These are phyloP conservation scores for Hiodon tergisus DNA, from an alignment of 2,113 vertebrate species.

Conservation along the genomic window DNA sequence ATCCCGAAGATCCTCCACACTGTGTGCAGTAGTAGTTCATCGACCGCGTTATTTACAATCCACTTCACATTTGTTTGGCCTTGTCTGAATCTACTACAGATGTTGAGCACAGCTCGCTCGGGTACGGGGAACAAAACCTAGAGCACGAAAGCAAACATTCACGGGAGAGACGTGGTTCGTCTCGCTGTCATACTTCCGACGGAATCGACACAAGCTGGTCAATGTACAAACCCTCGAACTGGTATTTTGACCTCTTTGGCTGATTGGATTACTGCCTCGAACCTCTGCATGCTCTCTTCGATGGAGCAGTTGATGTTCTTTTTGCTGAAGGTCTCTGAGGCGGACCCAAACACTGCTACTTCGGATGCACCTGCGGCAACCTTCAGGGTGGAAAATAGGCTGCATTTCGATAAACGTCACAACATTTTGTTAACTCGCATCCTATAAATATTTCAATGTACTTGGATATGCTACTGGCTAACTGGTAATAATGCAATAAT, in stretches of 20 bases:
- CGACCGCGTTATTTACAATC: slow-evolving; percentile 34
- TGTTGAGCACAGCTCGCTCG: slow-evolving; percentile 30
- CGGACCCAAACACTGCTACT: slow-evolving; percentile 87
- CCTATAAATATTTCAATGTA: too few relatives aligned
- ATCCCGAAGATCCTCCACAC: slow-evolving; percentile 20
- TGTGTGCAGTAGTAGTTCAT: slow-evolving; percentile 26
- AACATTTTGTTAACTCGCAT: not conserved
- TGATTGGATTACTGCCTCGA: slow-evolving; percentile 73
- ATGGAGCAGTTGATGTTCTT: slow-evolving; percentile 91
- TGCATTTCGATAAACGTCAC: not conserved
- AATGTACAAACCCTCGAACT: slow-evolving; percentile 75
- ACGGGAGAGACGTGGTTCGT: not conserved
- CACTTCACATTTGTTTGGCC: slow-evolving; percentile 35
- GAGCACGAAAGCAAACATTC: slow-evolving; percentile 15
- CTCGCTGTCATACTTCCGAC: not conserved
- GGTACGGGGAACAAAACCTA: not conserved
- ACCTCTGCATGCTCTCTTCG: slow-evolving; percentile 85
- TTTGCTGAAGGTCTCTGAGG: slow-evolving; percentile 84
- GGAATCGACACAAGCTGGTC: not conserved
- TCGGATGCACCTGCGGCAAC: slow-evolving; percentile 84
- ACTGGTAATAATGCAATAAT: too few relatives aligned
- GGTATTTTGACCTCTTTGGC: slow-evolving; percentile 77
- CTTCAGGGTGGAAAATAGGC: slow-evolving; percentile 47
- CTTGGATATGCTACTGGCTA: too few relatives aligned
- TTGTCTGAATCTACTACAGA: slow-evolving; percentile 40